Base-by-base conservation (phyloP, 2,888 invertebrate genomes). In the Eupithecia abbreviata region DNA sequence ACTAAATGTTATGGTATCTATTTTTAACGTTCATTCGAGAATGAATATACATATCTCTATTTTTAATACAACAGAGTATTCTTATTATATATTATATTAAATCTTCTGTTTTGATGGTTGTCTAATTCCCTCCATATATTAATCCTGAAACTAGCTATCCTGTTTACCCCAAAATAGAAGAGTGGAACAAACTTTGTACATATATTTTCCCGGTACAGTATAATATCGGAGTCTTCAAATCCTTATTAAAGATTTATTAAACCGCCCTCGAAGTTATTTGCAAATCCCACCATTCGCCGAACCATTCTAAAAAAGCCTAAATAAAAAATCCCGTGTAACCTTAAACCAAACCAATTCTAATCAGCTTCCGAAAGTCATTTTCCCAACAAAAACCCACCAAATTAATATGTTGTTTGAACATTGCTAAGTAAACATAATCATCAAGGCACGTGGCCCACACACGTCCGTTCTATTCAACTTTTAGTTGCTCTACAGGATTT, bases 351-450 rank as follows among this genome's bases (percentile, higher is more conserved):
- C 77, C 84, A 81, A 83, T 76, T 74, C 71, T 80, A 81, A 82
- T 86, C 86, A 85, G 88, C 87, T 90, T 90, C 91, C 90, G 87
- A 90, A 90, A 91, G 91, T 91, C 90, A 93, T 93, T 91, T 91
- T 85, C 88, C 85, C 85, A 89, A 92, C 92, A 92, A 93, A 92
- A 92, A 90, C 81, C 87, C 81, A 87, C 90, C 90, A 93, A 93
- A 95, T 95, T 94, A 95, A 94, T 93, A 94, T 92, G 93, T 93
- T 95, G 95, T 95, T 95, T 94, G 94, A 95, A 91, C 92, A 91
- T 91, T 87, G 90, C 91, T 90, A 93, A 91, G 91, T 91, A 94
- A 95, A 95, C 92, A 94, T 92, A 94, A 94, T 95, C 93, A 94
- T 81, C 43, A 5, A 55, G 90, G 76, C 95, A 94, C 95, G 95